phyloP scores from a whole-genome alignment of 2,888 invertebrate genomes.

The Uropetala carovei region DNA sequence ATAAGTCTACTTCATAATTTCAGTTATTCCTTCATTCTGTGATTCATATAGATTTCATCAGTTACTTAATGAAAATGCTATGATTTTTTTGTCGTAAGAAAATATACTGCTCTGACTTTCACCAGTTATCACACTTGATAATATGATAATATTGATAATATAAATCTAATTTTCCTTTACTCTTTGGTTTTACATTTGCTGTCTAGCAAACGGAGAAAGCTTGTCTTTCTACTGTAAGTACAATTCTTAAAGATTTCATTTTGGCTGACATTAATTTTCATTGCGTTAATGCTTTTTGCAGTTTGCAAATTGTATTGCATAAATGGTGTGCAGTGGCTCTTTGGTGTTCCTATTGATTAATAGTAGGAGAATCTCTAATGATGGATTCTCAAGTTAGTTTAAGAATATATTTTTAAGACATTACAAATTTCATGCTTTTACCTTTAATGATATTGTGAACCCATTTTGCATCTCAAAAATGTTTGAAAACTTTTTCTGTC shows the following conservation, averaged over 20 bases:
- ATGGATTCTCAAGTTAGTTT: background rate
- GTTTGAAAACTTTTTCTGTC: too few species aligned
- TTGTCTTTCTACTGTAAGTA: slow-evolving; percentile 62
- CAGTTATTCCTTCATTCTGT: background rate
- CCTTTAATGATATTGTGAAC: background rate
- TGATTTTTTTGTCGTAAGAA: background rate
- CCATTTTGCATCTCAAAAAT: background rate
- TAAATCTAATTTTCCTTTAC: slow-evolving; percentile 37
- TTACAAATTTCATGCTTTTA: background rate
- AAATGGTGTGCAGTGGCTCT: slow-evolving; percentile 14
- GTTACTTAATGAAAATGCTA: background rate
- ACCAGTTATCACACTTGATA: background rate
- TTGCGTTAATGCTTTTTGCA: slow-evolving; percentile 32
- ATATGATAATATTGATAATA: background rate
- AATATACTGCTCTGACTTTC: too few species aligned
- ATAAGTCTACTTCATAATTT: too few species aligned
- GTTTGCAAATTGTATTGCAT: background rate
- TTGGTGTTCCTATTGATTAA: background rate
- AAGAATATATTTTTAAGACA: background rate
- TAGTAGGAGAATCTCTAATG: background rate
- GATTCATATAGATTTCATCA: background rate
- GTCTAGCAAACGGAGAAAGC: slow-evolving; percentile 63
- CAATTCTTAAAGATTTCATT: slow-evolving; percentile 24
- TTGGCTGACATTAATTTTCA: background rate
- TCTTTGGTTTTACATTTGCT: slow-evolving; percentile 59